Conservation (phyloP, 2,113 vertebrate species). For the Cavia aperea region DNA sequence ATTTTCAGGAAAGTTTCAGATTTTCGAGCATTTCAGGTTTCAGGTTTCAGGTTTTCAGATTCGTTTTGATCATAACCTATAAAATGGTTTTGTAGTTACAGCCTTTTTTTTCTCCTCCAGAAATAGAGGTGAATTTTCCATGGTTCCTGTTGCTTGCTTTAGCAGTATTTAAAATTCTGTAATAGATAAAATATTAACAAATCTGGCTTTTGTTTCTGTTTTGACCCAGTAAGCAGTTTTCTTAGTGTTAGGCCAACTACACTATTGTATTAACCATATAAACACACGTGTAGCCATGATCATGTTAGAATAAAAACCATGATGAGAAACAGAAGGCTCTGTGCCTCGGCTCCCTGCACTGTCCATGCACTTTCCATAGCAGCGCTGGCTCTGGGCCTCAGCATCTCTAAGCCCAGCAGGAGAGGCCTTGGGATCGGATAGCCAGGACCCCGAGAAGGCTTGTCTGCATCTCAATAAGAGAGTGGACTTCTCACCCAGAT, state of each 20-base stretch:
- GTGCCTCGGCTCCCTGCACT: background rate
- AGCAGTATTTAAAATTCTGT: background rate
- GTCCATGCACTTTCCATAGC: background rate
- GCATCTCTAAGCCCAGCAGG: background rate
- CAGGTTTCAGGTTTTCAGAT: background rate
- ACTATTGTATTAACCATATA: background rate
- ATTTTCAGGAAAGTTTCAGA: background rate
- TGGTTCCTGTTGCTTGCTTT: background rate
- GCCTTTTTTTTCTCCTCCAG: background rate
- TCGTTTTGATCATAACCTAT: background rate
- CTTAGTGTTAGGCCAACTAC: background rate
- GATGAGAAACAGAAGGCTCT: background rate
- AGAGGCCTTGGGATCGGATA: background rate
- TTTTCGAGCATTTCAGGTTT: background rate
- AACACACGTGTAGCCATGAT: background rate
- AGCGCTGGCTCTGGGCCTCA: background rate
- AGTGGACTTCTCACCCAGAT: background rate
- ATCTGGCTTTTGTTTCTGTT: background rate
- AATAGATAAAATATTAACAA: conserved; percentile 4
- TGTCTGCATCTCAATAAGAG: background rate
- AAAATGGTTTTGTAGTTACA: background rate
- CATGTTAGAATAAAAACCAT: background rate
- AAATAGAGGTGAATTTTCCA: background rate
- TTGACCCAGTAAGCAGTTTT: background rate
- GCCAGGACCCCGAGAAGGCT: background rate